A percentile compares a stretch with the other conserved stretches of the same genome.
Conservation (phyloP, 2,888 invertebrate species). For the Trichacis sp. region DNA sequence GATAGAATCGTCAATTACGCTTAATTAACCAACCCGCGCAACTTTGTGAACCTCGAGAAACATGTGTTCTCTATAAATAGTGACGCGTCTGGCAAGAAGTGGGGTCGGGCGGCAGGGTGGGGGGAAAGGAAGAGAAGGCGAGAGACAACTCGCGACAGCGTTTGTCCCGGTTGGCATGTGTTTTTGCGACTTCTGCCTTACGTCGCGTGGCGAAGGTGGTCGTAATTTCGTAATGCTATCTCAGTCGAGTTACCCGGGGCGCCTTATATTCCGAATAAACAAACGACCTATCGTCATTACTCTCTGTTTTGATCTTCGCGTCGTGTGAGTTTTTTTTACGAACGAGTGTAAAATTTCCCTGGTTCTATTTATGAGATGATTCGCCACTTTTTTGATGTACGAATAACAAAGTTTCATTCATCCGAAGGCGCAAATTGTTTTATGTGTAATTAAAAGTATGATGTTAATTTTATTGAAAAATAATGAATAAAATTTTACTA, state of each 20-base stretch:
- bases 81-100: neutral
- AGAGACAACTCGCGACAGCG: neutral
- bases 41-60: neutral
- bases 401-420: no score
- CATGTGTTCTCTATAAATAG: constrained; percentile 5
- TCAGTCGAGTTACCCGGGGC: neutral
- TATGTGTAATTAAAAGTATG: no score
- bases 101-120: no score
- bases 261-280: neutral
- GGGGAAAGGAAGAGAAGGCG: neutral
- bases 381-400: no score
- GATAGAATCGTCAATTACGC: constrained; percentile 3
- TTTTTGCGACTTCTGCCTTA: neutral
- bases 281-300: neutral
- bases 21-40: neutral
- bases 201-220: constrained; percentile 3
- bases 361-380: neutral
- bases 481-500: no score
- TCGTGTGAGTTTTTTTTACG: neutral
- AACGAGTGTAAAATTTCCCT: neutral
- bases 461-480: no score
- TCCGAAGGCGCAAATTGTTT: no score
- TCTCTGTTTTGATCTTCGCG: neutral
- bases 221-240: constrained; percentile 8
- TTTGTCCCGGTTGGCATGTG: neutral